Percentiles rank a stretch among this genome's conserved stretches.
phyloP scores from a whole-genome alignment of 1,140 invertebrate genomes.

The Dendrolimus kikuchii region DNA sequence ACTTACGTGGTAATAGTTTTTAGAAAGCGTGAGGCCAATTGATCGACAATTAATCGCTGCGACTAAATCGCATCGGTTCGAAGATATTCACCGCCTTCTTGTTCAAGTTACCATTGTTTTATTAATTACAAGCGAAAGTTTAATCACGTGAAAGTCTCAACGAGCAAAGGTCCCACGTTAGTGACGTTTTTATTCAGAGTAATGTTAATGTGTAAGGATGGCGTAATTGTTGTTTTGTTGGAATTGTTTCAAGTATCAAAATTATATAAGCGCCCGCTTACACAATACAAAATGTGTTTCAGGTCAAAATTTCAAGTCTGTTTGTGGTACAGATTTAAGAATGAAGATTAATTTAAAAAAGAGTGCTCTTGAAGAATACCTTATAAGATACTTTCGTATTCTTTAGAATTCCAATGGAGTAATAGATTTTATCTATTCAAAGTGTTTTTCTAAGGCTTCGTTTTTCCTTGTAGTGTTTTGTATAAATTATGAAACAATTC shows the following conservation, averaged over 20 bases:
- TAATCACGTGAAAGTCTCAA: slow-evolving; percentile 55
- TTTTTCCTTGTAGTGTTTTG: too few relatives aligned
- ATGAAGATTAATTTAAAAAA: too few relatives aligned
- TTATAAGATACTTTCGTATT: too few relatives aligned
- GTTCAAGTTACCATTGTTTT: slow-evolving; percentile 52
- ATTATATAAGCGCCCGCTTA: too few relatives aligned
- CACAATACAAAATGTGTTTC: too few relatives aligned
- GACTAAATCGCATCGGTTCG: slow-evolving; percentile 28
- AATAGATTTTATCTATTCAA: too few relatives aligned
- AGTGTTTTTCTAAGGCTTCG: too few relatives aligned
- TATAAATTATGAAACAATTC: too few relatives aligned
- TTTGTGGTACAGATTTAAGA: too few relatives aligned
- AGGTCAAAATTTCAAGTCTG: too few relatives aligned
- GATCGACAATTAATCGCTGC: slow-evolving; percentile 49
- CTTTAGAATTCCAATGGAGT: too few relatives aligned
- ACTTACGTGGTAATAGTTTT: slow-evolving; percentile 24
- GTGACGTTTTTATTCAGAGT: slow-evolving; percentile 14
- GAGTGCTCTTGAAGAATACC: too few relatives aligned
- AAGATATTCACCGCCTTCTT: slow-evolving; percentile 44
- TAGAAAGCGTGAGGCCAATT: slow-evolving; percentile 60
- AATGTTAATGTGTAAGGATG: slow-evolving; percentile 27
- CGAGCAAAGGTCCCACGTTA: slow-evolving; percentile 27
- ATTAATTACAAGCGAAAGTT: slow-evolving; percentile 24
- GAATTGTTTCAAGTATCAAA: slow-evolving; percentile 5
- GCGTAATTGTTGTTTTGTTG: slow-evolving; percentile 24